phyloP scores from a whole-genome alignment of 2,797 vertebrate species.

The Gallinago nigripennis region DNA sequence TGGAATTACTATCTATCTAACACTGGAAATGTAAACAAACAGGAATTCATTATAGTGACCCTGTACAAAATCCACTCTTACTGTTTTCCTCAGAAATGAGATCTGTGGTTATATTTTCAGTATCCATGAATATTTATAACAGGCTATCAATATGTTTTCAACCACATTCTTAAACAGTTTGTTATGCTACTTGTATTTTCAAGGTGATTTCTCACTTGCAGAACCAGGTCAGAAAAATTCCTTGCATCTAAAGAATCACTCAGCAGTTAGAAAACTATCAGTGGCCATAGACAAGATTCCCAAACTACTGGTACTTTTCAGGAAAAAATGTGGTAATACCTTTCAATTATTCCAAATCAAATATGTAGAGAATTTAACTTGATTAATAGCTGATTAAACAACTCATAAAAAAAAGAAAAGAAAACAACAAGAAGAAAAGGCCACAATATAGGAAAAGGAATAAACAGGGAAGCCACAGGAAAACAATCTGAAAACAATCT shows the following conservation, averaged over 20 bases:
- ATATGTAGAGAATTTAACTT: neutral
- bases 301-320: neutral
- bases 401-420: neutral
- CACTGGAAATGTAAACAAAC: neutral
- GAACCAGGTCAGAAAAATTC: neutral
- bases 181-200: neutral
- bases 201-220: constrained; percentile 20
- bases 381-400: neutral
- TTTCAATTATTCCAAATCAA: neutral
- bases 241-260: neutral
- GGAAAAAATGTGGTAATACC: neutral
- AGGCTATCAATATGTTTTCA: neutral
- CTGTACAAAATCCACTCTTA: neutral
- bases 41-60: neutral
- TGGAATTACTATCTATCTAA: neutral
- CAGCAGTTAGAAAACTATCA: neutral
- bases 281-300: neutral
- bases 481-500: neutral
- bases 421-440: no score
- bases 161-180: neutral
- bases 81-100: neutral
- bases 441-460: neutral
- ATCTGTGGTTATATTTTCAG: neutral
- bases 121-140: constrained; percentile 4
- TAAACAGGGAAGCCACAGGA: neutral